Evolutionary conservation across 2,888 invertebrate genomes (phyloP).

Genomic region (Sphaerophoria rueppellii): DNA sequence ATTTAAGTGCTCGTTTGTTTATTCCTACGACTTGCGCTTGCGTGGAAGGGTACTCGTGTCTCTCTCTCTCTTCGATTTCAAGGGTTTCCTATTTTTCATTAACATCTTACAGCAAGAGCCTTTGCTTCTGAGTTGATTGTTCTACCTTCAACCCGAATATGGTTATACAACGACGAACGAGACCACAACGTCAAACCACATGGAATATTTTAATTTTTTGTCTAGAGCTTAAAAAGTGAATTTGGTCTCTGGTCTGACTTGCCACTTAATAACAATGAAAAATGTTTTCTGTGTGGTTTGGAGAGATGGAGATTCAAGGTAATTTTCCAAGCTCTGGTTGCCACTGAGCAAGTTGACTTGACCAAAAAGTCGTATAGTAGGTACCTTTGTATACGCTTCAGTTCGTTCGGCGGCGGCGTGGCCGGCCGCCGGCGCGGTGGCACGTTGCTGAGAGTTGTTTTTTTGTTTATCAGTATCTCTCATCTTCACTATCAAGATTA

Average conservation of each 20-base stretch:
- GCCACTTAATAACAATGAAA: conserved; percentile 50
- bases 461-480: conserved; percentile 24
- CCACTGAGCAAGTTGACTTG: conserved; percentile 29
- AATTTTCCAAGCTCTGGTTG: conserved; percentile 50
- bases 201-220: conserved; percentile 30
- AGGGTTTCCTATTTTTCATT: conserved; percentile 38
- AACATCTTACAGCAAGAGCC: conserved; percentile 16
- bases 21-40: conserved; percentile 20
- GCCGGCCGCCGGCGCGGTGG: no score
- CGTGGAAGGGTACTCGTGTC: conserved; percentile 34
- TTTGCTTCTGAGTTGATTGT: neutral
- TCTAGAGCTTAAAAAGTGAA: conserved; percentile 6
- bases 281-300: conserved; percentile 33
- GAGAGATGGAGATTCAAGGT: conserved; percentile 24
- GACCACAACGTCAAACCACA: conserved; percentile 23
- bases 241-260: conserved; percentile 28
- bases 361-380: conserved; percentile 19
- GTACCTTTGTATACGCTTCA: conserved; percentile 5
- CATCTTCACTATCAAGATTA: conserved; percentile 38
- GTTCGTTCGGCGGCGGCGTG: no score
- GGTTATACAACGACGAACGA: conserved; percentile 18
- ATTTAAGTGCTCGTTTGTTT: conserved; percentile 26
- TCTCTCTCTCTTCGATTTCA: conserved; percentile 2
- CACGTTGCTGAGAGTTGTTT: neutral
- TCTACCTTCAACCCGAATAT: conserved; percentile 29